These are phyloP conservation scores for Orientallactaga sibirica DNA, from an alignment of 2,797 vertebrate genomes.

Conservation along the genomic window DNA sequence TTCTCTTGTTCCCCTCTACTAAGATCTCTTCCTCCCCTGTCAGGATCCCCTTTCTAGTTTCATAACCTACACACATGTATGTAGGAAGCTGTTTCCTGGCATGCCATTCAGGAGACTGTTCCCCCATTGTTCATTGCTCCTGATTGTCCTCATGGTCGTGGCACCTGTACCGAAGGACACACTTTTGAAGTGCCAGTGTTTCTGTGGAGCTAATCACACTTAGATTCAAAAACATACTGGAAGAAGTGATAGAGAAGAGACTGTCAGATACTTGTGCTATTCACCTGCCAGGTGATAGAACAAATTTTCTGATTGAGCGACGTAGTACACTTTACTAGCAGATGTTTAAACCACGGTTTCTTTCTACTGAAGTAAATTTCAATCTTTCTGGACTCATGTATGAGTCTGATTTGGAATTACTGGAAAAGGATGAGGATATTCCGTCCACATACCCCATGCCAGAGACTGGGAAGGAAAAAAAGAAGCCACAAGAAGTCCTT, in stretches of 20 bases:
- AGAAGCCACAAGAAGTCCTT: not conserved
- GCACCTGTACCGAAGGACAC: not conserved
- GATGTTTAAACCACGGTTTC: constrained; percentile 22
- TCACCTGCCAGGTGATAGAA: not conserved
- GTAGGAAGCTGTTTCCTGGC: not conserved
- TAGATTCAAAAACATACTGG: not conserved
- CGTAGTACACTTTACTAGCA: constrained; percentile 3
- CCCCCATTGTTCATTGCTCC: not conserved
- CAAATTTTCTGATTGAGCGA: constrained; percentile 9
- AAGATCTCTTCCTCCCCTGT: not conserved
- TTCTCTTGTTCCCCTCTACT: not conserved
- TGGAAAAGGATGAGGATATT: not conserved
- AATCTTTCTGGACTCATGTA: constrained; percentile 18
- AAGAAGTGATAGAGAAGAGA: constrained; percentile 14
- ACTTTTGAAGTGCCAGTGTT: not conserved
- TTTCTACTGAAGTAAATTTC: constrained; percentile 36
- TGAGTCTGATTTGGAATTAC: constrained; percentile 21
- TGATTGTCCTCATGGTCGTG: not conserved
- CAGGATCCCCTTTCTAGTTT: not conserved
- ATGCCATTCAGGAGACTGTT: not conserved
- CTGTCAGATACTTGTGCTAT: not conserved
- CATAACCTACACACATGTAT: not conserved
- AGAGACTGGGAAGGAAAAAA: constrained; percentile 13
- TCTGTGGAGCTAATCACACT: not conserved
- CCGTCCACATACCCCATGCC: not conserved